phyloP scores from a whole-genome alignment of 1,140 invertebrate species.

The Homarus americanus region DNA sequence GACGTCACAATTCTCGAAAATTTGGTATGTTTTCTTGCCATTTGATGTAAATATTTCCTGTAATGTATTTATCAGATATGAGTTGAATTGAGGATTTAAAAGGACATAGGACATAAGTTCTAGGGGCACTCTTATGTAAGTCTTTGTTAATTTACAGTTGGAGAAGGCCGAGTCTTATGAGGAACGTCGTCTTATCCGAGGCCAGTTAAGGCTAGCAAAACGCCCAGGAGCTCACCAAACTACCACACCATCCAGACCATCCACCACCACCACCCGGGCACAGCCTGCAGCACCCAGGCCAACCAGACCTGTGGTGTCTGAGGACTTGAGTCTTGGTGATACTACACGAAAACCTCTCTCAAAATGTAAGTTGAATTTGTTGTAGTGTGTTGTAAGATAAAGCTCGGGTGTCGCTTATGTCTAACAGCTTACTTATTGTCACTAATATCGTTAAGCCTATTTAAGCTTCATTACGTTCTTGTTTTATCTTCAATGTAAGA shows the following conservation, averaged over 20 bases:
- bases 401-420: background rate
- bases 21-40: slow-evolving; percentile 49
- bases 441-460: background rate
- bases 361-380: slow-evolving; percentile 16
- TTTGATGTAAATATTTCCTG: background rate
- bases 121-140: background rate
- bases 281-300: background rate
- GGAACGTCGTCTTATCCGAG: slow-evolving; percentile 85
- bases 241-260: slow-evolving; percentile 18
- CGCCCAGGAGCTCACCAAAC: slow-evolving; percentile 53
- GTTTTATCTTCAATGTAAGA: background rate
- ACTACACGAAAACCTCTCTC: slow-evolving; percentile 17
- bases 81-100: background rate
- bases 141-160: slow-evolving; percentile 79
- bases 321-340: background rate
- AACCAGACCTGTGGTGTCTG: background rate
- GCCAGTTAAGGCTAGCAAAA: slow-evolving; percentile 84
- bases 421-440: background rate
- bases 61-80: background rate
- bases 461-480: background rate
- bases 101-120: background rate
- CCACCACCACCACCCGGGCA: background rate
- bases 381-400: background rate
- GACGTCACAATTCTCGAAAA: slow-evolving; percentile 72
- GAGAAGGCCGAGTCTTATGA: slow-evolving; percentile 87